These are phyloP conservation scores for Pseudorhiza aurosa DNA, from an alignment of 30 jellyfish, hydroid and myxozoan genomes.

Conservation along the genomic window DNA sequence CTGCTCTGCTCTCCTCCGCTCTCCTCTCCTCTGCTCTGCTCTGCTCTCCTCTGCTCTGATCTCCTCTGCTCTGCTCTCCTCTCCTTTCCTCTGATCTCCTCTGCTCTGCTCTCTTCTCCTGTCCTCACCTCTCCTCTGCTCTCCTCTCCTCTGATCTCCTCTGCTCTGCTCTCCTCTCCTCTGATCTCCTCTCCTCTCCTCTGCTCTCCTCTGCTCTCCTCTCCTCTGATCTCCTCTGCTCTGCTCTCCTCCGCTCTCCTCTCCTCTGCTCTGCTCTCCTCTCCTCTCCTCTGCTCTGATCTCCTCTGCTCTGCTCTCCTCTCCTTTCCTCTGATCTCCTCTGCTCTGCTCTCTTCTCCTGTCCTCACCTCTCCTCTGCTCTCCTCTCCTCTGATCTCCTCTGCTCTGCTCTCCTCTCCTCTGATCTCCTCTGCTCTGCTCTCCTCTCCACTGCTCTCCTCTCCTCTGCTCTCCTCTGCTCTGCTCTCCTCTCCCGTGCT, in stretches of 20 bases:
- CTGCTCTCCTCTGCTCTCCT: not conserved
- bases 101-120: not conserved
- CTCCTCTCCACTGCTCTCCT: not conserved
- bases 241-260: constrained; percentile 5
- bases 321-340: not conserved
- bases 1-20: not conserved
- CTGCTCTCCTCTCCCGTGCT: not conserved
- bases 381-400: not conserved
- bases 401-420: not conserved
- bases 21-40: not conserved
- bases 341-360: not conserved
- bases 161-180: not conserved
- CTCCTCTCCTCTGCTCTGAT: not conserved
- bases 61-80: not conserved
- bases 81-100: not conserved
- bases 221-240: not conserved
- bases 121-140: not conserved
- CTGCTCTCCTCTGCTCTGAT: not conserved
- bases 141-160: not conserved
- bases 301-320: not conserved
- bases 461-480: not conserved
- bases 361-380: not conserved
- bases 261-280: not conserved
- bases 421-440: not conserved
- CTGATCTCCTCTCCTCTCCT: not conserved